Evolutionary conservation across 2,888 invertebrate genomes (phyloP), one percentile per base, ranked within the genome.

Genomic region (Andrena bucephala): DNA sequence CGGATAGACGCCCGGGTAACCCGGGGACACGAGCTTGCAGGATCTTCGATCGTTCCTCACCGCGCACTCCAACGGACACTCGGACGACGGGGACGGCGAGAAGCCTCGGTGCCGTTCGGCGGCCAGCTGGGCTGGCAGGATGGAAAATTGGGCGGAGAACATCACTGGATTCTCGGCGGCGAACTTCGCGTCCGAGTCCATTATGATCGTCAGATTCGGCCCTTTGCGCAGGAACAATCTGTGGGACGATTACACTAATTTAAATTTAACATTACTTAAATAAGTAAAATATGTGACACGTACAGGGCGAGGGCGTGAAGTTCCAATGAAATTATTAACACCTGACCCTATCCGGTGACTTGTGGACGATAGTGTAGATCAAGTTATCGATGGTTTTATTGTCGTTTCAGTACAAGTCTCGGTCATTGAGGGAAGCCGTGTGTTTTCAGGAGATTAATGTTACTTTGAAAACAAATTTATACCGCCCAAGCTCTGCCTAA

Each of bases 151-250:
- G 0, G 92, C 92, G 31, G 92, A 92, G 84, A 92, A 92, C 57
- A 92, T 91, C 20, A 92, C 92, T 3, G 92, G 92, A 68, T 92
- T 92, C 42, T 90, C 90, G 2, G 90, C 91, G 20, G 92, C 92
- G 73, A 92, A 92, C 24, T 87, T 89, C 16, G 77, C 87, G 66
- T 92, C 92, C 4, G 92, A 92, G 66, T 89, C 90, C 88, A 92
- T 89, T 7, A 88, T 85, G 66, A 92, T 89, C n/a, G 90, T 90
- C 42, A 92, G 72, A 33, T 92, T 90, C 0, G 92, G 92, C 0
- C 92, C 92, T 63, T 87, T 89, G 57, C 91, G 85, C 8, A 92
- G 82, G 68, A 92, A 90, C 50, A 92, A 82, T 76, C 92, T 92
- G 85, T 13, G 33, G 33, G n/a, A 31, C 20, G 27, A 59, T 71